Base-by-base conservation (phyloP, 2,888 invertebrate species). In the Zelleria hepariella region DNA sequence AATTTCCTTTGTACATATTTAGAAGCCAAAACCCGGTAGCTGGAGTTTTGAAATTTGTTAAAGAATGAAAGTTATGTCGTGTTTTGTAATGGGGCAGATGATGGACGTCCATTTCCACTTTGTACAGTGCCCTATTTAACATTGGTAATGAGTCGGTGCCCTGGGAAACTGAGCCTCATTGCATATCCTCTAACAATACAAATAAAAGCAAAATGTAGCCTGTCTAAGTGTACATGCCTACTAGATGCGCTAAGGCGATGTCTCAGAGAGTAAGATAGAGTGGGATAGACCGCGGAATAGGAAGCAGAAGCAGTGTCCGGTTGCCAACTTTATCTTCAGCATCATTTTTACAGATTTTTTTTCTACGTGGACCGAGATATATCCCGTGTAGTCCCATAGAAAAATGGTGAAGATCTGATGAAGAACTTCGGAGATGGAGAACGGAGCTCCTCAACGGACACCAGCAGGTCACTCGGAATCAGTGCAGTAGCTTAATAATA, bases 21-120 rank as follows among this genome's bases (percentile, higher is more conserved):
- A 47, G 32, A 53, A 56, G 32, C 48, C n/a, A 57, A 58, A 57
- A 26, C 26, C 58, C 58, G 26, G 58, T 58, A 58, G 58, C 58
- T 26, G 3, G 18, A 58, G 58, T 58, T 58, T 58, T 58, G 58
- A 58, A 58, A 58, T 51, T 26, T 58, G 51, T 51, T 26, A 51
- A 58, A 58, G 25, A 57, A 57, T 32, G 53, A 55, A 55, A 55
- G 55, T 55, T 55, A 55, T 55, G 55, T 55, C 32, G 24, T 57
- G 23, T 57, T 47, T 47, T 47, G 57, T 49, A 48, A 27, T 51
- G 20, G 8, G 7, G 20, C 8, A 21, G 18, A 57, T 48, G 48
- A 57, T 48, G 57, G 23, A 47, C 57, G 10, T 3, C 47, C 24
- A 57, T 57, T 57, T 56, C 27, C 26, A 32, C 21, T 32, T n/a